Evolutionary conservation across 64 coral and sea anemone species (phyloP).

Genomic region (Platygyra sinensis): DNA sequence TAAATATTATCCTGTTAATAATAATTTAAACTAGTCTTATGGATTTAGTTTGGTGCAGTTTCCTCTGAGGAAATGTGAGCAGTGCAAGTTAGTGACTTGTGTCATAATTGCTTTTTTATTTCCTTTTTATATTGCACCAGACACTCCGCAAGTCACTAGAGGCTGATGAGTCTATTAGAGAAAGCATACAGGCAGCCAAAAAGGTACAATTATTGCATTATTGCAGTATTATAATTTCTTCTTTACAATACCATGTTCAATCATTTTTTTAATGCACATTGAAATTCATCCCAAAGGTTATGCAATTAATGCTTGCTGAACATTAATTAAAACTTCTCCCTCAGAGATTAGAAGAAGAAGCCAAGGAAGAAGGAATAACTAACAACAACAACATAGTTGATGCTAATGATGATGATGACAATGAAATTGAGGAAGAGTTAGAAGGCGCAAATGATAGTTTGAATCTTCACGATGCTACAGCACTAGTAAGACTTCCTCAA

Average conservation of each 20-base stretch:
- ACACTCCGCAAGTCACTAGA: constrained; percentile 79
- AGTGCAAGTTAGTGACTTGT: neutral
- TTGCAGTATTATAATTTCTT: too few relatives aligned
- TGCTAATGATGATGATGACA: constrained; percentile 49
- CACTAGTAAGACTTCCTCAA: constrained; percentile 71
- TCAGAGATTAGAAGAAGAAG: constrained; percentile 70
- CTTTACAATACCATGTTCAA: too few relatives aligned
- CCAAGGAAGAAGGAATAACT: neutral
- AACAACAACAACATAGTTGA: neutral
- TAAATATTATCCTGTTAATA: too few relatives aligned
- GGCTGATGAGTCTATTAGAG: constrained; percentile 79
- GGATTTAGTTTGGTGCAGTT: too few relatives aligned
- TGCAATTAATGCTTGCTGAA: too few relatives aligned
- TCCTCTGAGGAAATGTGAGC: too few relatives aligned
- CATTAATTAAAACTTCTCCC: neutral
- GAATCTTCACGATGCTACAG: constrained; percentile 62
- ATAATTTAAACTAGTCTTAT: too few relatives aligned
- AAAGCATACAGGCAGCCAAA: constrained; percentile 91
- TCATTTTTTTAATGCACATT: too few relatives aligned
- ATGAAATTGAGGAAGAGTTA: constrained; percentile 86
- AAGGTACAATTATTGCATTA: constrained; percentile 35
- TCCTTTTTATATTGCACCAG: constrained; percentile 37
- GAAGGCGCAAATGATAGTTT: constrained; percentile 83
- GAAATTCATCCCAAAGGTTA: too few relatives aligned
- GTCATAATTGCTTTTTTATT: neutral